Evolutionary conservation across 2,113 vertebrate species (phyloP), one percentile per base, ranked within the genome.

Genomic region (Anser cygnoides): DNA sequence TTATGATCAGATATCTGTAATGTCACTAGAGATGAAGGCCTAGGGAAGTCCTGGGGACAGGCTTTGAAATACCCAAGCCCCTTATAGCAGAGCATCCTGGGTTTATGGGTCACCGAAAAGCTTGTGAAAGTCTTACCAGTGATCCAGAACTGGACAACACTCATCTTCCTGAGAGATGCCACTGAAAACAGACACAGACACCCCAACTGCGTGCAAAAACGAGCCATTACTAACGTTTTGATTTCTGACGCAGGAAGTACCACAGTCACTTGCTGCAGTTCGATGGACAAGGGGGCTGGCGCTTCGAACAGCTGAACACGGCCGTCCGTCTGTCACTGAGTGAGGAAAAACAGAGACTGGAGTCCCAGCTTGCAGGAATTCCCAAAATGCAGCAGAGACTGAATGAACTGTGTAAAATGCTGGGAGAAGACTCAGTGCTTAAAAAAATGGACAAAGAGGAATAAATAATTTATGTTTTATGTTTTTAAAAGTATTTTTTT

Each of bases 201-300:
- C 89, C 90, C 43, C 73, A 59, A 78, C 73, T n/a, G 75, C 8
- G 3, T 65, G 54, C 54, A 46, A 62, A 90, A 84, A 50, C 1
- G 43, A 76, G 50, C 74, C 71, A 12, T 92, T 67, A 25, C 90
- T 97, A 77, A 97, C 81, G 74, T 70, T 93, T 95, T 66, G 6
- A 77, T 97, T 97, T 95, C 92, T 96, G 3, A 80, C 59, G 71
- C 97, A 99, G 99, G 99, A 99, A 99, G 97, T 99, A 99, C 98
- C 99, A 99, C 96, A 99, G 98, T 79, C 99, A 99, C 97, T 97
- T 99, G 97, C 98, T 99, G 95, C 99, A 99, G 97, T 99, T 99
- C 87, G 99, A 99, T 4, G 99, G 99, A 8, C 99, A 99, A 98
- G 99, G 99, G 2, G 99, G 99, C 81, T 99, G 99, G 99, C 98